Base-by-base conservation (phyloP, 2,888 invertebrate species). In the Ormyrus pomaceus region DNA sequence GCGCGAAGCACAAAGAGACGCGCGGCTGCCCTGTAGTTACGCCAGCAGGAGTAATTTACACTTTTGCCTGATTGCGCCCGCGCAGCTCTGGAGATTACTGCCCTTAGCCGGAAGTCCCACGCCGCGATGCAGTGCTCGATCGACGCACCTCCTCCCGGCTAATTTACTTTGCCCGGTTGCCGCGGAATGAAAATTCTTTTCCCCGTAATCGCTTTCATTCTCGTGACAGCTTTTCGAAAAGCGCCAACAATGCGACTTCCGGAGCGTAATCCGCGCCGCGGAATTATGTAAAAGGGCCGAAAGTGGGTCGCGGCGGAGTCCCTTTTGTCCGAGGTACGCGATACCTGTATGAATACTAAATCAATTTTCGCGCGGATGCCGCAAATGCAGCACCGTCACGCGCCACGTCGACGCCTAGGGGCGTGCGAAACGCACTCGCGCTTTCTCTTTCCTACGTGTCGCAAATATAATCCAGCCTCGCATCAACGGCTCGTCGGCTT, bases 41-140 rank as follows among this genome's bases (percentile, higher is more conserved):
- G 81, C 82, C 10, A 19, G 9, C 72, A 79, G 71, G 81, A 83
- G 84, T 84, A 86, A 87, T 88, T 87, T 86, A 86, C 85, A 87
- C 85, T 86, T 86, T 88, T 87, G 83, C 82, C 77, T 78, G 83
- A 87, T 87, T 85, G 83, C 83, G 64, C 74, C 10, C 58, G 53
- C 48, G 64, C 13, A 55, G 55, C 6, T 50, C 51, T 77, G 69
- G 56, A 83, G 79, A 85, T 85, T 79, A 82, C 83, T 83, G 72
- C 81, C 77, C 66, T 80, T 64, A 77, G 76, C 78, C 83, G 82
- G 79, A 84, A 84, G 82, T 83, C 78, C 59, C 62, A 56, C 77
- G 69, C 58, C 13, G 11, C 13, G 48, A 48, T 34, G 34, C 71
- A 5, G 19, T 34, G 56, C 66, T 71, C 71, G 68, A 71, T 75